A percentile compares a stretch with the other conserved stretches of the same genome.
Conservation (phyloP, 2,113 vertebrate species). For the Haemorhous mexicanus region DNA sequence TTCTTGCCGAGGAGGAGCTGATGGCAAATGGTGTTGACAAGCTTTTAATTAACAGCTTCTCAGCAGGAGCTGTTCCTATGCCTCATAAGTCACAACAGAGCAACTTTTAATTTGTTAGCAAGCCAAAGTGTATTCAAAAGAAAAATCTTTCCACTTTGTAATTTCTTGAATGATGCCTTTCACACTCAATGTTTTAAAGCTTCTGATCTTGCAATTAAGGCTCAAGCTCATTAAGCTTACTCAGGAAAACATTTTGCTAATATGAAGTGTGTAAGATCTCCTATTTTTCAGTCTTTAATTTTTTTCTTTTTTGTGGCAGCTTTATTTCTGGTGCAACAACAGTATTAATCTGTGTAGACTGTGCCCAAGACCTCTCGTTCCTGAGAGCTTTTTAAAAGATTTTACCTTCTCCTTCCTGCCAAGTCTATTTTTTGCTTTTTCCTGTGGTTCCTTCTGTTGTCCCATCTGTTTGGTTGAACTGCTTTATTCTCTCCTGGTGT, state of each 20-base stretch:
- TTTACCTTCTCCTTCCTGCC: slow-evolving; percentile 23
- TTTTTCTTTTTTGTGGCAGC: background rate
- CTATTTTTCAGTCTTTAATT: background rate
- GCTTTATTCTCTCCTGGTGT: slow-evolving; percentile 17
- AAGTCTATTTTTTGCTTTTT: slow-evolving; percentile 40
- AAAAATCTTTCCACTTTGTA: background rate
- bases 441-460: slow-evolving; percentile 46
- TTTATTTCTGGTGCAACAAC: background rate
- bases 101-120: background rate
- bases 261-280: background rate
- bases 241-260: background rate
- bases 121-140: background rate
- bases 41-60: background rate
- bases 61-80: background rate
- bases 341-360: background rate
- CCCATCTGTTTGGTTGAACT: slow-evolving; percentile 35
- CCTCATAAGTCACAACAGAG: background rate
- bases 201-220: background rate
- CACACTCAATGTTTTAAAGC: background rate
- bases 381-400: slow-evolving; percentile 9
- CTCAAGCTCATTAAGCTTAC: background rate
- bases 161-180: background rate
- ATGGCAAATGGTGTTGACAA: background rate
- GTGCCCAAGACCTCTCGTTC: background rate
- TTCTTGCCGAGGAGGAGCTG: background rate